Base-by-base conservation (phyloP, 2,797 vertebrate genomes). In the Saxicola maurus region DNA sequence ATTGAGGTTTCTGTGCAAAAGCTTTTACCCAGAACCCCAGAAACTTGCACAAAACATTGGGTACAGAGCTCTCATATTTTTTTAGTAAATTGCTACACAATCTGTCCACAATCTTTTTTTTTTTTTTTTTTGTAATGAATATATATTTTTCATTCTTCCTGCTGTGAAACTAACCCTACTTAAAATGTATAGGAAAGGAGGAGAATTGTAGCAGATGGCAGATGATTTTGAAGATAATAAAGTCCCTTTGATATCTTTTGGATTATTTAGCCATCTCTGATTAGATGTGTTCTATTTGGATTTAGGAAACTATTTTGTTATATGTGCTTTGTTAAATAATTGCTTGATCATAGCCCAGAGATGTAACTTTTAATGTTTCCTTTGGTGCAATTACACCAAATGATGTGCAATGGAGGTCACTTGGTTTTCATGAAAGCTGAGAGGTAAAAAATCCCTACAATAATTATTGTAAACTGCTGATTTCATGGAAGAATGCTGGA, bases 241-340 rank as follows among this genome's bases (percentile, higher is more conserved):
- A 69, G 31, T 18, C 13, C 15, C 31, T 81, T 84, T 82, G 14
- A 25, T 79, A 71, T 86, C 28, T 76, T 1, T 38, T 87, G 48
- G n/a, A 62, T 71, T 77, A 78, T 61, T 82, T 73, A 64, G 33
- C 33, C 4, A 11, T 66, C 35, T 40, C 16, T 65, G 40, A 51
- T 43, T 75, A 51, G 11, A 49, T 57, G 17, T 2, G 0, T 51
- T 85, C 21, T 51, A 1, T 84, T 79, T 79, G 17, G 52, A 40
- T 48, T 55, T 82, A 51, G 48, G 23, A 73, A 84, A 59, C 20
- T 15, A 7, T 51, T 82, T 79, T n/a, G n/a, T n/a, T n/a, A n/a
- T n/a, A n/a, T n/a, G 11, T 56, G n/a, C 21, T 78, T 88, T 86
- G 15, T 81, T 88, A 76, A 93, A 45, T 43, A 76, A 62, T 66